Conservation (phyloP, 1,140 invertebrate genomes). For the Camponotus pennsylvanicus region DNA sequence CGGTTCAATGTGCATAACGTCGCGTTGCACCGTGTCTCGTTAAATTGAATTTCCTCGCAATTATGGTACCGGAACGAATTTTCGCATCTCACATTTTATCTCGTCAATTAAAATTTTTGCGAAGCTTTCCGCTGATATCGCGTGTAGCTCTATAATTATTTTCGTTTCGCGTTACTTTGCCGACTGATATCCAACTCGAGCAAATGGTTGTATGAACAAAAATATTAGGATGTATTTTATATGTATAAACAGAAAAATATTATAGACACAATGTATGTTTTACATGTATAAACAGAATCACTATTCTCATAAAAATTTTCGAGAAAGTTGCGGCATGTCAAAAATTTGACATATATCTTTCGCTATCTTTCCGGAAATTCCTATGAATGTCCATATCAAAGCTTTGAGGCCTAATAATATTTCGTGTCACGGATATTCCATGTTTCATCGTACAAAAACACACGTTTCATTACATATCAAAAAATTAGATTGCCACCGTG, state of each 20-base stretch:
- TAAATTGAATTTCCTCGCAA: slow-evolving; percentile 44
- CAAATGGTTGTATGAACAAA: neutral
- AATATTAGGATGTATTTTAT: neutral
- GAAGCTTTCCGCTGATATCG: slow-evolving; percentile 1
- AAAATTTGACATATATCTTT: neutral
- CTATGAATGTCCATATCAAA: neutral
- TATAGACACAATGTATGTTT: too few species aligned
- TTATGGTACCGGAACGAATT: slow-evolving; percentile 44
- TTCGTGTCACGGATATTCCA: neutral
- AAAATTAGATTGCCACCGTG: neutral
- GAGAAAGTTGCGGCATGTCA: neutral
- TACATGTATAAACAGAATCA: neutral
- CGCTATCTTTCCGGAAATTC: neutral
- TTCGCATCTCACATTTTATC: slow-evolving; percentile 40
- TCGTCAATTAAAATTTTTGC: slow-evolving; percentile 22
- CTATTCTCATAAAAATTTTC: neutral
- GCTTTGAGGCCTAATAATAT: neutral
- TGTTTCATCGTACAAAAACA: neutral
- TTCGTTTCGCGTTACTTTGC: slow-evolving; percentile 1
- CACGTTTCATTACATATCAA: neutral
- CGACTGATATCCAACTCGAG: neutral
- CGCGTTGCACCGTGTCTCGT: slow-evolving; percentile 29
- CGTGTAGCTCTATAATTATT: neutral
- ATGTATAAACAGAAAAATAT: neutral
- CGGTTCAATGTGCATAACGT: slow-evolving; percentile 45